Conservation (phyloP, 2,888 invertebrate species). For the Resseliella maxima region DNA sequence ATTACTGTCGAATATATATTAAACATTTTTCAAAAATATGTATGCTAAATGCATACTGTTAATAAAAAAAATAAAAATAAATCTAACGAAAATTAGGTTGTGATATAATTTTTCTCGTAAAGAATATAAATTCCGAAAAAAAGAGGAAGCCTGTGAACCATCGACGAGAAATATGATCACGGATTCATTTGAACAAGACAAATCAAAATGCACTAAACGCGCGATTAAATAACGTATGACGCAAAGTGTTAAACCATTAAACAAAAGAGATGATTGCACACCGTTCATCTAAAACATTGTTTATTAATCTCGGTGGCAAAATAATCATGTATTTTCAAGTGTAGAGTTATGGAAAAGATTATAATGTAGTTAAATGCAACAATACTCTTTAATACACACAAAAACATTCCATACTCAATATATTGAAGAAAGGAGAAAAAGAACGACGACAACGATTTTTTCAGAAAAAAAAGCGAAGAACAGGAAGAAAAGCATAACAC, state of each 20-base stretch:
- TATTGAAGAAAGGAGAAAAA: not conserved
- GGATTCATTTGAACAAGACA: conserved; percentile 11
- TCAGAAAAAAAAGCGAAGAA: not conserved
- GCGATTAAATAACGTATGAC: not conserved
- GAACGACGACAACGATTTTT: not conserved
- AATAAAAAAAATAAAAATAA: no score
- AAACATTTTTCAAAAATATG: no score
- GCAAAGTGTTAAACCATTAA: not conserved
- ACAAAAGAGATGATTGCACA: conserved; percentile 4
- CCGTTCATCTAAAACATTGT: not conserved
- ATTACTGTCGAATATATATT: no score
- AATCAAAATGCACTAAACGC: not conserved
- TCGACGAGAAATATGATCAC: conserved; percentile 24
- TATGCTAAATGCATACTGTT: no score
- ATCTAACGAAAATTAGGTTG: no score
- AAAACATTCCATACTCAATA: not conserved
- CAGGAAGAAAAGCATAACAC: conserved; percentile 15
- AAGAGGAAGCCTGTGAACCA: not conserved
- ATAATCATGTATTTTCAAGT: conserved; percentile 1
- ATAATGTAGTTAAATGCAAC: conserved; percentile 23
- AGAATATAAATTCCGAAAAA: not conserved
- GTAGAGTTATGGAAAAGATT: conserved; percentile 36
- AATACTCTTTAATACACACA: not conserved
- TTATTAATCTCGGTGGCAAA: conserved; percentile 45
- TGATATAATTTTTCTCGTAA: no score